Evolutionary conservation across 2,797 vertebrate genomes (phyloP).

Genomic region (Mus spretus): DNA sequence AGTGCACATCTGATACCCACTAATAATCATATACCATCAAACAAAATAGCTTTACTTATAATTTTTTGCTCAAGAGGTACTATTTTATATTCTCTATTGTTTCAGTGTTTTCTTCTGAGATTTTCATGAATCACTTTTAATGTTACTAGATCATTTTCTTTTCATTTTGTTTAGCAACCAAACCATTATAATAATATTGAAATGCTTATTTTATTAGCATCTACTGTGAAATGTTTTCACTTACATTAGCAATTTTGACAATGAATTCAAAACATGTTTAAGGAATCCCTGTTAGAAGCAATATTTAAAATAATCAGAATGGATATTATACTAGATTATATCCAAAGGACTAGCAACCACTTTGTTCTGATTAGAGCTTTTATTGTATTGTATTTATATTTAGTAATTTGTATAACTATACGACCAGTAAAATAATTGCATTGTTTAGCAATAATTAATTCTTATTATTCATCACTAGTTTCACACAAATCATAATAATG

Average conservation of each 20-base stretch:
- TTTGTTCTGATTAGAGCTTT: not conserved
- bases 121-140: conserved; percentile 38
- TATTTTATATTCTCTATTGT: not conserved
- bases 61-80: not conserved
- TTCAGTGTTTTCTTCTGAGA: not conserved
- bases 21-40: conserved; percentile 10
- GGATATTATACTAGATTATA: not conserved
- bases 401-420: not conserved
- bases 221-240: not conserved
- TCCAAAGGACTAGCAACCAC: not conserved
- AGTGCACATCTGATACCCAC: not conserved
- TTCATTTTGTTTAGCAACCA: not conserved
- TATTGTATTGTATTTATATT: not conserved
- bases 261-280: not conserved
- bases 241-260: not conserved
- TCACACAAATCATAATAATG: not conserved
- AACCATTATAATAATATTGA: not conserved
- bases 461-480: not conserved
- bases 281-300: not conserved
- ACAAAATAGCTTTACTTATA: not conserved
- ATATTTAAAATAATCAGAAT: not conserved
- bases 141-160: not conserved
- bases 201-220: not conserved
- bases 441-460: not conserved
- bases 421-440: not conserved